Base-by-base conservation (phyloP, 1,140 invertebrate species). In the Papilio machaon region DNA sequence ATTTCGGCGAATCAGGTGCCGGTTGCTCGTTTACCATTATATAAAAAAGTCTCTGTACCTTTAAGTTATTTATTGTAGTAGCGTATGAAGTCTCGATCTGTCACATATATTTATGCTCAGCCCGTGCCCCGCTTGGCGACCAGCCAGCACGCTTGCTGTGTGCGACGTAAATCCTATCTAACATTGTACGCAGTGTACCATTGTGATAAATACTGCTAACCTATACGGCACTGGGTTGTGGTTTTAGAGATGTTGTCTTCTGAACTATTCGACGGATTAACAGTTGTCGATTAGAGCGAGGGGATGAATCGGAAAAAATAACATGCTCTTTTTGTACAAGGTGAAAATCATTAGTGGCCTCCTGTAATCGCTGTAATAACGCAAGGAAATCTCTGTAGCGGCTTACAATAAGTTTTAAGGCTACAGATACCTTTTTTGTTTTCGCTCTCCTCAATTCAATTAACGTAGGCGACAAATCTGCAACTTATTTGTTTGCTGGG, bases 51-150 rank as follows among this genome's bases (percentile, higher is more conserved):
- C 19, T 23, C 43, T 19, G 11, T 47, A 75, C 19, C 46, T 46
- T 75, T 75, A 43, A 49, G 46, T 23, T 19, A 17, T 43, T 49
- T 75, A 49, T 75, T 49, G 23, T 30, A 30, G 47, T 75, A n/a
- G 17, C 17, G 43, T 23, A 46, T 75, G 9, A 52, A n/a, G 19
- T 30, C 46, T 8, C 35, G 73, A 23, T 75, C 17, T 75, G 73
- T 49, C 73, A 49, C 73, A 75, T 75, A 49, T 75, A 75, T 75
- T 75, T 52, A 52, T 49, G 47, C n/a, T 10, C 73, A 75, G 11
- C 17, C 43, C 2, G 46, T 47, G 38, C 73, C 17, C 73, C 73
- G 73, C 73, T 58, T 58, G 54, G 54, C 54, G 5, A 9, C 8
- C 54, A 17, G 54, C 54, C 54, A 58, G 54, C 54, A 58, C 15